These are phyloP conservation scores for Macrotis lagotis DNA, from an alignment of 2,113 vertebrate species.

Conservation along the genomic window DNA sequence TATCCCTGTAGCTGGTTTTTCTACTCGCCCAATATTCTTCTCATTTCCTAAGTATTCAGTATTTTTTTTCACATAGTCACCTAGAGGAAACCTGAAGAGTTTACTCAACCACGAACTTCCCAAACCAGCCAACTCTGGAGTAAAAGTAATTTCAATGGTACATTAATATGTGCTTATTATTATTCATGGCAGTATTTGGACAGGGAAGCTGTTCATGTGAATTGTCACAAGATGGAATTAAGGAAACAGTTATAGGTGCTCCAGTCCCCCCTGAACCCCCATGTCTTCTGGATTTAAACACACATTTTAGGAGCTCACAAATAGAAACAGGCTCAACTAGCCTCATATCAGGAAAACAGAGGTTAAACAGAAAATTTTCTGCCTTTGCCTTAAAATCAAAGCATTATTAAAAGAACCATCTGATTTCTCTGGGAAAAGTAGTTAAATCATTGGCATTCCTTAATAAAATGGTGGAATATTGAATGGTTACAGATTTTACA, in stretches of 20 bases:
- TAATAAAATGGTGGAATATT: conserved; percentile 17
- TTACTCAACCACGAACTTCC: not conserved
- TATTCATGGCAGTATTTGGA: not conserved
- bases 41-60: not conserved
- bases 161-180: not conserved
- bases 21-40: not conserved
- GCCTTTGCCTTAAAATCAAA: conserved; percentile 70
- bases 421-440: conserved; percentile 57
- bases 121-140: not conserved
- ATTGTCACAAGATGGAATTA: not conserved
- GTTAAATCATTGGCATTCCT: conserved; percentile 64
- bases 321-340: conserved; percentile 14
- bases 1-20: not conserved
- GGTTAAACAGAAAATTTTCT: conserved; percentile 28
- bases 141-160: not conserved
- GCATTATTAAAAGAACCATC: conserved; percentile 58
- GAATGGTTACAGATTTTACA: not conserved
- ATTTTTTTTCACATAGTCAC: not conserved
- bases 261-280: not conserved
- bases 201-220: too few relatives aligned
- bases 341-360: conserved; percentile 18
- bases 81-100: not conserved
- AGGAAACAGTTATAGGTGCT: not conserved
- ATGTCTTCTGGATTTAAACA: conserved; percentile 41
- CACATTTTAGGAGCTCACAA: conserved; percentile 31